These are phyloP conservation scores for Laterallus jamaicensis DNA, from an alignment of 2,113 vertebrate genomes.

Conservation along the genomic window DNA sequence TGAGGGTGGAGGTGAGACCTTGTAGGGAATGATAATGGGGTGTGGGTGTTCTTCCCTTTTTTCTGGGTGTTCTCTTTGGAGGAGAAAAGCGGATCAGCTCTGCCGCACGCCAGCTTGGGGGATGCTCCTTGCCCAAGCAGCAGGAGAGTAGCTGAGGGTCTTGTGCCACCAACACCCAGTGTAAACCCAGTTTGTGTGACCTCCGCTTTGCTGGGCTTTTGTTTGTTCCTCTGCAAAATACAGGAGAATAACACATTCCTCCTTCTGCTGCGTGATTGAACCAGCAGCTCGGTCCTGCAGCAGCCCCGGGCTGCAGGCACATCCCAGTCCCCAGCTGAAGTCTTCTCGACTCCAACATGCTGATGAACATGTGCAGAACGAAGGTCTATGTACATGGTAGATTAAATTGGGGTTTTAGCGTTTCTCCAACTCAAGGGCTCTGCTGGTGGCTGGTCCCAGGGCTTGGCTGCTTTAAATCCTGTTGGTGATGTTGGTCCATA, in stretches of 20 bases:
- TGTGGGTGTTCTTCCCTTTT: background rate
- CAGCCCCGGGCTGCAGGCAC: background rate
- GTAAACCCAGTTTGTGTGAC: background rate
- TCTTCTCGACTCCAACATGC: background rate
- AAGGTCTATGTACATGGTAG: background rate
- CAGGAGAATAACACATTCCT: background rate
- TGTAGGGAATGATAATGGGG: background rate
- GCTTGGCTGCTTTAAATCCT: background rate
- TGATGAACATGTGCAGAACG: fast-evolving
- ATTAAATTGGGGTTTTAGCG: background rate
- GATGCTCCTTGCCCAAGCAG: background rate
- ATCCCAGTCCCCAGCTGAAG: background rate
- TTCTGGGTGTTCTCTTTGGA: background rate
- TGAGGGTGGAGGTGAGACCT: background rate
- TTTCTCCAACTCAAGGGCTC: background rate
- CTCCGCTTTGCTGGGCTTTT: fast-evolving
- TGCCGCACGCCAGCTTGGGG: background rate
- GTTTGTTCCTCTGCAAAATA: background rate
- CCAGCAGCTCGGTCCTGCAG: background rate
- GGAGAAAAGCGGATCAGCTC: background rate
- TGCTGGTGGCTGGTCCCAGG: background rate
- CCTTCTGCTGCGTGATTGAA: background rate
- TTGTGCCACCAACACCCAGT: background rate
- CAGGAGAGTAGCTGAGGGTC: background rate
- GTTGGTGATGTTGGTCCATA: background rate